Conservation (phyloP, 1,140 invertebrate genomes). For the Papilio aristodemus region DNA sequence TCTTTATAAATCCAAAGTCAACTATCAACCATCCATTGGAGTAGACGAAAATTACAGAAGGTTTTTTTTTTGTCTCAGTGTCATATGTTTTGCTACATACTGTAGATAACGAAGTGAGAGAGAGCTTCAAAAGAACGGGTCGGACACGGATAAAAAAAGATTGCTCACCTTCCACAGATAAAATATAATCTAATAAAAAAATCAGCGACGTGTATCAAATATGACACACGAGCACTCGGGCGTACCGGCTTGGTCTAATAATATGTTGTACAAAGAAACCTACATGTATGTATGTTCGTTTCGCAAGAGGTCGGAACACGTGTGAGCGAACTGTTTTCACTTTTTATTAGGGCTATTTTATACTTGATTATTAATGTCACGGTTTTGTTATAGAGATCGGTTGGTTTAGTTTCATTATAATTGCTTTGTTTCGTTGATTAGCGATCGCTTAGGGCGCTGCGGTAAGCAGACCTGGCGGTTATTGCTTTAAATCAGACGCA, state of each 20-base stretch:
- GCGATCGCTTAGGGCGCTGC: not conserved
- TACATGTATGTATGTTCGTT: not conserved
- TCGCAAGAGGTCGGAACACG: not conserved
- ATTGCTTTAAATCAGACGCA: too few species aligned
- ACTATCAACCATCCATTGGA: too few species aligned
- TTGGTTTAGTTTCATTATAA: constrained; percentile 9
- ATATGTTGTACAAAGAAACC: constrained; percentile 12
- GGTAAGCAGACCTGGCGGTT: too few species aligned
- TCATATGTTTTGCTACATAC: not conserved
- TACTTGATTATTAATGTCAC: constrained; percentile 31
- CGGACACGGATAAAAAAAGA: not conserved
- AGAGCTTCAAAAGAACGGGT: constrained; percentile 13
- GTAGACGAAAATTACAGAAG: too few species aligned
- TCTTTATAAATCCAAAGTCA: too few species aligned
- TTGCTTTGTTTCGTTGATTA: constrained; percentile 13
- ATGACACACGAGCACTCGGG: not conserved
- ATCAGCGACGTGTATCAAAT: constrained; percentile 20
- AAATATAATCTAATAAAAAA: constrained; percentile 25
- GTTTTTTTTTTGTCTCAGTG: too few species aligned
- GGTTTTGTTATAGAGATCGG: constrained; percentile 3
- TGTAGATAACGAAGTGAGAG: not conserved
- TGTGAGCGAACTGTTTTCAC: constrained; percentile 37
- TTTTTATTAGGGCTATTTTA: constrained; percentile 43
- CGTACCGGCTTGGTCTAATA: not conserved
- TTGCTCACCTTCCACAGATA: not conserved